Evolutionary conservation across 2,113 vertebrate genomes (phyloP).

Genomic region (Poecile atricapillus): DNA sequence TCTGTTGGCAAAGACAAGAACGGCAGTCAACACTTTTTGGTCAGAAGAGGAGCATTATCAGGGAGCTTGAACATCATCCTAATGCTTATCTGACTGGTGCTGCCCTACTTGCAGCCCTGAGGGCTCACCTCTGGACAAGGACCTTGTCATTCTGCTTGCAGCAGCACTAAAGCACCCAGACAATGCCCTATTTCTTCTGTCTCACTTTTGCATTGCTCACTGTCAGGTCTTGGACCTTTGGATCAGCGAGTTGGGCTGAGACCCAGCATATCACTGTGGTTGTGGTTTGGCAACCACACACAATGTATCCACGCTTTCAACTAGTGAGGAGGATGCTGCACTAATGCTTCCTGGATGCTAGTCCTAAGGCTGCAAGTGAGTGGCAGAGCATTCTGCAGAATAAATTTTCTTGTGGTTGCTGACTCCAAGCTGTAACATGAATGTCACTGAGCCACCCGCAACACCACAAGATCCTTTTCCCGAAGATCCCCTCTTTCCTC

Average conservation of each 20-base stretch:
- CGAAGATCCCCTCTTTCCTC: not conserved
- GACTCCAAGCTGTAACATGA: not conserved
- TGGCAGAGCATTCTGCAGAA: not conserved
- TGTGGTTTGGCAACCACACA: not conserved
- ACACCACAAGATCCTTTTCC: not conserved
- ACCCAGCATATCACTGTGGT: not conserved
- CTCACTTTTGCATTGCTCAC: not conserved
- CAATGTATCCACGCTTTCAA: not conserved
- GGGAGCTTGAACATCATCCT: not conserved
- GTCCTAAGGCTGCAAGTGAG: not conserved
- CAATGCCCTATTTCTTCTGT: not conserved
- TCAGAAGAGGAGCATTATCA: not conserved
- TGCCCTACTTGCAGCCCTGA: not conserved
- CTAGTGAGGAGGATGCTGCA: not conserved
- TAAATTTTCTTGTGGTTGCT: not conserved
- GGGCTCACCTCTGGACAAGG: not conserved
- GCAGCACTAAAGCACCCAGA: not conserved
- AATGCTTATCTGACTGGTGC: not conserved
- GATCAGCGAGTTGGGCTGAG: not conserved
- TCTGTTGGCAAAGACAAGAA: slow-evolving; percentile 64
- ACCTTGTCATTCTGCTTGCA: not conserved
- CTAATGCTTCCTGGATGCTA: not conserved
- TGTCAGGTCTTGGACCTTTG: not conserved
- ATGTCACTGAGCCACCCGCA: not conserved
- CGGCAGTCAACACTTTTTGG: not conserved